phyloP scores from a whole-genome alignment of 2,113 vertebrate species.

The Guaruba guarouba region DNA sequence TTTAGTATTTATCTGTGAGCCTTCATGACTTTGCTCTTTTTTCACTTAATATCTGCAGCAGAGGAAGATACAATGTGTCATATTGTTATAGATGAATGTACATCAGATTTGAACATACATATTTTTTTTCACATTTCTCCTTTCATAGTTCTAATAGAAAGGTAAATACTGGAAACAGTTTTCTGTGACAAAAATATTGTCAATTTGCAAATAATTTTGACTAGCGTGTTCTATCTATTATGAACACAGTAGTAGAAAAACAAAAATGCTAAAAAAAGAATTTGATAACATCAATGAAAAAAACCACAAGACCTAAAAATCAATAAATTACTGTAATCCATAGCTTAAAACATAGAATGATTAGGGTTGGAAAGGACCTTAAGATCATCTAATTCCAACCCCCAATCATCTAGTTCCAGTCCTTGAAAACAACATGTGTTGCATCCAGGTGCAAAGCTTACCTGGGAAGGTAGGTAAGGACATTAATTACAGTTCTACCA shows the following conservation, averaged over 20 bases:
- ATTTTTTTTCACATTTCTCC: background rate
- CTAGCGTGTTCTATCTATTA: background rate
- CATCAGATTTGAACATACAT: background rate
- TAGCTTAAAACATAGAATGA: background rate
- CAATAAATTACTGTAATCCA: background rate
- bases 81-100: background rate
- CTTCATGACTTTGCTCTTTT: background rate
- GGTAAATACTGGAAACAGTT: background rate
- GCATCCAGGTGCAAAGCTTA: background rate
- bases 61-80: fast-evolving
- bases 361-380: background rate
- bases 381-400: background rate
- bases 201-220: background rate
- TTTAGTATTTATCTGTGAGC: background rate
- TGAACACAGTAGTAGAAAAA: background rate
- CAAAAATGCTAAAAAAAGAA: background rate
- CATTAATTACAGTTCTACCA: background rate
- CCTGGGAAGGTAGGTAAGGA: background rate
- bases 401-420: background rate
- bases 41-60: background rate
- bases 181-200: background rate
- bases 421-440: background rate
- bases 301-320: background rate
- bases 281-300: background rate
- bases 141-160: background rate